Conservation (phyloP, 2,888 invertebrate species). For the Pelosia muscerda region DNA sequence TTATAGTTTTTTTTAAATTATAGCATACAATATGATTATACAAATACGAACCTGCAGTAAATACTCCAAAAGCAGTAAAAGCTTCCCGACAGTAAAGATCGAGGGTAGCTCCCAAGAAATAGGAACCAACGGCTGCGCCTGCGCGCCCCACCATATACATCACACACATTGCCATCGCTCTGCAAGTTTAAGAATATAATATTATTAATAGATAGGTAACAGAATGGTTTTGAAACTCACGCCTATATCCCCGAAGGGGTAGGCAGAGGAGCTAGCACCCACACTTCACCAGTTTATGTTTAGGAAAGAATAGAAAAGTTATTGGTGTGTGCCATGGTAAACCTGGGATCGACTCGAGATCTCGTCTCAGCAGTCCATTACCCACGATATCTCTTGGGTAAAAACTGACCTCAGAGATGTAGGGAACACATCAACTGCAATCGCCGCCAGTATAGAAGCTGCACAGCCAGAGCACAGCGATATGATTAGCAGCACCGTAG, state of each 20-base stretch:
- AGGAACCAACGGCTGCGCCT: constrained; percentile 89
- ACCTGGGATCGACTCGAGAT: no score
- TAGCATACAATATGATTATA: not conserved
- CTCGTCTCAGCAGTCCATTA: no score
- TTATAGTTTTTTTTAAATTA: no score
- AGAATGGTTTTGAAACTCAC: no score
- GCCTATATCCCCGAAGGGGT: no score
- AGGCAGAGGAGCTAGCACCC: no score
- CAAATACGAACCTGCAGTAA: constrained; percentile 73
- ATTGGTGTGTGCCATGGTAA: no score
- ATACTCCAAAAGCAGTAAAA: constrained; percentile 85
- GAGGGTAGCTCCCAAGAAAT: constrained; percentile 88
- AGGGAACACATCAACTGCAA: constrained; percentile 81
- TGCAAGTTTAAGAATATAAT: constrained; percentile 53
- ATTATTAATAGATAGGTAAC: not conserved
- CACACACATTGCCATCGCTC: constrained; percentile 89
- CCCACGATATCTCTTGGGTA: not conserved
- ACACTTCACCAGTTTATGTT: no score
- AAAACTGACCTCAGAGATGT: constrained; percentile 70
- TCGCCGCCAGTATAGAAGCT: constrained; percentile 79
- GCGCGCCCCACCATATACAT: constrained; percentile 88
- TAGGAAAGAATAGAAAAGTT: no score
- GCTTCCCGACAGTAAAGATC: constrained; percentile 88
- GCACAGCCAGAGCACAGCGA: constrained; percentile 79
- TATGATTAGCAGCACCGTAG: constrained; percentile 73